phyloP scores from a whole-genome alignment of 35 echinoderm and acorn worm genomes.

The Lytechinus pictus region DNA sequence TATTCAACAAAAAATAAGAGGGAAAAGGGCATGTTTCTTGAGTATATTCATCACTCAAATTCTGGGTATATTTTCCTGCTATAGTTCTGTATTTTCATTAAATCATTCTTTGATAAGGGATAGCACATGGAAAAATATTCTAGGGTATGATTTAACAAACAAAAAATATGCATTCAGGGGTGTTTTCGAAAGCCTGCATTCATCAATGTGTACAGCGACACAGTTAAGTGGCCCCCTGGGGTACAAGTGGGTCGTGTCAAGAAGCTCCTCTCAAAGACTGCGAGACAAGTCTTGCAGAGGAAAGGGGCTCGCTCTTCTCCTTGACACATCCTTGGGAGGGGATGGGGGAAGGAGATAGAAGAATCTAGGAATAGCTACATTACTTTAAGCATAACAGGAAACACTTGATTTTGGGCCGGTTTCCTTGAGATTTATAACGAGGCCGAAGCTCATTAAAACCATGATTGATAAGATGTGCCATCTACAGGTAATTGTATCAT shows the following conservation, averaged over 20 bases:
- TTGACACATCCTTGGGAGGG: neutral
- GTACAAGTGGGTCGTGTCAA: neutral
- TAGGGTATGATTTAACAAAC: too few relatives aligned
- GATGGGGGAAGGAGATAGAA: neutral
- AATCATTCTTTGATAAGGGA: too few relatives aligned
- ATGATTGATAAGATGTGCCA: neutral
- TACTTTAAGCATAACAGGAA: neutral
- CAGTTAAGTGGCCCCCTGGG: too few relatives aligned
- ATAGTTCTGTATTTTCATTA: too few relatives aligned
- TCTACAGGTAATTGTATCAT: neutral
- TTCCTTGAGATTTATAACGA: neutral
- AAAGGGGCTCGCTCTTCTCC: neutral
- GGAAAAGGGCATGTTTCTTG: too few relatives aligned
- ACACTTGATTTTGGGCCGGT: neutral
- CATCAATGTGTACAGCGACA: too few relatives aligned
- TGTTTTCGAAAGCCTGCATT: too few relatives aligned
- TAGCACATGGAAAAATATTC: too few relatives aligned
- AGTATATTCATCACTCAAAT: too few relatives aligned
- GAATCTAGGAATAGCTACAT: constrained; percentile 11
- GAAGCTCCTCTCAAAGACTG: neutral
- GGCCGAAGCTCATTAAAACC: neutral
- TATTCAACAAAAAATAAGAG: too few relatives aligned
- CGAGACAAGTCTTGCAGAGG: neutral
- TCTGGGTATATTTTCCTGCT: too few relatives aligned
- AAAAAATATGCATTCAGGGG: too few relatives aligned